phyloP scores from a whole-genome alignment of 2,113 vertebrate species.

The Siniperca knerii region DNA sequence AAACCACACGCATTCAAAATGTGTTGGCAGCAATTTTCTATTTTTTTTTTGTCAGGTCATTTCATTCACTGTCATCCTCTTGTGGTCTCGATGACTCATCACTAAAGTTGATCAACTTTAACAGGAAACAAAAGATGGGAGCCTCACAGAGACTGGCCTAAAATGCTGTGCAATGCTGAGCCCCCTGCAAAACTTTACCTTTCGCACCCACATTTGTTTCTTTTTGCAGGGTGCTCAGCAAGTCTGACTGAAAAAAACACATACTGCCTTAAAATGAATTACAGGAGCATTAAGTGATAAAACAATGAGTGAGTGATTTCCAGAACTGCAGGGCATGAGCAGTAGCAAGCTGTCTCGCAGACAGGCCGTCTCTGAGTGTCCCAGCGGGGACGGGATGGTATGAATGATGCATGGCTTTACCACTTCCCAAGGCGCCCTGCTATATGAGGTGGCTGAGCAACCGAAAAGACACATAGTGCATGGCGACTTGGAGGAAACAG shows the following conservation, averaged over 20 bases:
- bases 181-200: not conserved
- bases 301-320: constrained; percentile 63
- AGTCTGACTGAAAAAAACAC: constrained; percentile 1
- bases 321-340: constrained; percentile 38
- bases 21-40: constrained; percentile 31
- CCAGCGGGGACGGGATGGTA: constrained; percentile 42
- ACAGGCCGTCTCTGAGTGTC: constrained; percentile 43
- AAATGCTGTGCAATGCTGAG: constrained; percentile 15
- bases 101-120: constrained; percentile 21
- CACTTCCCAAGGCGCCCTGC: constrained; percentile 24
- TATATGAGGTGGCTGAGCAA: constrained; percentile 51
- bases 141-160: not conserved
- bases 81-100: constrained; percentile 50
- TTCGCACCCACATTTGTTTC: constrained; percentile 31
- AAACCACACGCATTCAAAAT: constrained; percentile 61
- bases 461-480: constrained; percentile 45
- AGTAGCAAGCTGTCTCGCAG: constrained; percentile 23
- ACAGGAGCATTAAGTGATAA: constrained; percentile 39
- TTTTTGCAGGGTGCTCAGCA: constrained; percentile 26
- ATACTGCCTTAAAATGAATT: constrained; percentile 38
- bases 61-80: constrained; percentile 50
- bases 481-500: not conserved
- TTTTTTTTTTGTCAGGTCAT: constrained; percentile 20
- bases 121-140: constrained; percentile 30
- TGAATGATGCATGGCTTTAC: constrained; percentile 61